Evolutionary conservation across 2,888 invertebrate species (phyloP).

Genomic region (Epinotia ramella): DNA sequence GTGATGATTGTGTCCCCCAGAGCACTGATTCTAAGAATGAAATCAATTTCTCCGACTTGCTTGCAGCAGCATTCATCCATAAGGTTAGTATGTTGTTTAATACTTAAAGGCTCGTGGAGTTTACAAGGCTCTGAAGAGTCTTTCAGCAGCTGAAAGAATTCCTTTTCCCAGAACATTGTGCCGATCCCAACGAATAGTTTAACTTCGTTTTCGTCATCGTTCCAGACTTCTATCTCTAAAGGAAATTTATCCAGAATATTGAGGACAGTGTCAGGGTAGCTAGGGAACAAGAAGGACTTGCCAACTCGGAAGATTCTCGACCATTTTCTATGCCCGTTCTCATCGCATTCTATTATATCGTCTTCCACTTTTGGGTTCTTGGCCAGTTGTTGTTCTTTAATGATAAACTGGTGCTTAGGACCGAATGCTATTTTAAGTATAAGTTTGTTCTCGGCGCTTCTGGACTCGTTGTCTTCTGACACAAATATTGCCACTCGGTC

Average conservation of each 20-base stretch:
- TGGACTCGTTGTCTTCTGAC: constrained; percentile 61
- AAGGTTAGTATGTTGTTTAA: constrained; percentile 64
- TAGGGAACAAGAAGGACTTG: constrained; percentile 84
- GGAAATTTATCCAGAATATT: constrained; percentile 76
- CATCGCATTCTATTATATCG: constrained; percentile 67
- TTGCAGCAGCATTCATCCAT: constrained; percentile 71
- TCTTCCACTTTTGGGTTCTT: constrained; percentile 61
- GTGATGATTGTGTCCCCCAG: constrained; percentile 79
- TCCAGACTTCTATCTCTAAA: constrained; percentile 80
- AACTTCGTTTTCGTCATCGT: constrained; percentile 71
- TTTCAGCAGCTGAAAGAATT: constrained; percentile 80
- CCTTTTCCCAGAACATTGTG: constrained; percentile 75
- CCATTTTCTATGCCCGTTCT: constrained; percentile 68
- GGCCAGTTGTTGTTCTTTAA: constrained; percentile 78
- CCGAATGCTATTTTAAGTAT: constrained; percentile 80
- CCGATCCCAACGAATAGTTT: constrained; percentile 76
- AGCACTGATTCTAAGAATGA: constrained; percentile 80
- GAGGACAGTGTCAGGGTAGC: constrained; percentile 76
- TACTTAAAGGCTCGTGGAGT: constrained; percentile 66
- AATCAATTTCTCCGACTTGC: constrained; percentile 73
- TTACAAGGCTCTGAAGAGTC: constrained; percentile 68
- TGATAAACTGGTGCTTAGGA: constrained; percentile 78
- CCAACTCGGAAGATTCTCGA: constrained; percentile 76
- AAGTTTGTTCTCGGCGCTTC: constrained; percentile 73
- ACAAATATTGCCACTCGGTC: constrained; percentile 79